phyloP scores from a whole-genome alignment of 1,140 invertebrate genomes.

The Bombus breviceps region DNA sequence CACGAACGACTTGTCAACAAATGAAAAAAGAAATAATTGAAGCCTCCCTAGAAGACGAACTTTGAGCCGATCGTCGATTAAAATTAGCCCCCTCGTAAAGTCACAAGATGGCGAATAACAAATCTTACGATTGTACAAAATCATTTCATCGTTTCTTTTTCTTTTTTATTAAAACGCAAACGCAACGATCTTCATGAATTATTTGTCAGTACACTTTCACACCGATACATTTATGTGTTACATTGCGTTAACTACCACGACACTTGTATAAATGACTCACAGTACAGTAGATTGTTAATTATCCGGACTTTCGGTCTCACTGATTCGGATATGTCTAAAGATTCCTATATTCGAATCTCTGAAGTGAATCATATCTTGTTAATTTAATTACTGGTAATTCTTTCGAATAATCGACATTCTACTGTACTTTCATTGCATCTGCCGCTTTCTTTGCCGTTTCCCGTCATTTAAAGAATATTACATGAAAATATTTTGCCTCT shows the following conservation, averaged over 20 bases:
- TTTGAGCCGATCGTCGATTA: slow-evolving; percentile 32
- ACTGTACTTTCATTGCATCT: not conserved
- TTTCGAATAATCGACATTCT: not conserved
- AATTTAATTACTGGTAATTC: not conserved
- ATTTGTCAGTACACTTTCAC: slow-evolving; percentile 24
- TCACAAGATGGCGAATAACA: slow-evolving; percentile 8
- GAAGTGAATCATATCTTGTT: no score
- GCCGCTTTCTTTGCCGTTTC: not conserved
- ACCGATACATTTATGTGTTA: slow-evolving; percentile 36
- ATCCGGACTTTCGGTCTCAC: not conserved
- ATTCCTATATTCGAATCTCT: not conserved
- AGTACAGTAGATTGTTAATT: not conserved
- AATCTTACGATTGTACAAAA: slow-evolving; percentile 17
- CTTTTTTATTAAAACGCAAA: not conserved
- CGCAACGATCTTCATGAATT: slow-evolving; percentile 10
- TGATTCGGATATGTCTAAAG: not conserved
- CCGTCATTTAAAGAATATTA: not conserved
- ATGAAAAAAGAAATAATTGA: slow-evolving; percentile 19
- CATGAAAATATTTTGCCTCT: not conserved
- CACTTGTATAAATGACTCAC: slow-evolving; percentile 48
- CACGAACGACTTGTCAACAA: slow-evolving; percentile 24
- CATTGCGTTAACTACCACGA: slow-evolving; percentile 37
- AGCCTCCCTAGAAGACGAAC: slow-evolving; percentile 39
- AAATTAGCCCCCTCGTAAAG: slow-evolving; percentile 29
- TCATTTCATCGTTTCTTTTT: slow-evolving; percentile 1